These are phyloP conservation scores for Catocala sponsa DNA, from an alignment of 2,888 invertebrate genomes.

Conservation along the genomic window DNA sequence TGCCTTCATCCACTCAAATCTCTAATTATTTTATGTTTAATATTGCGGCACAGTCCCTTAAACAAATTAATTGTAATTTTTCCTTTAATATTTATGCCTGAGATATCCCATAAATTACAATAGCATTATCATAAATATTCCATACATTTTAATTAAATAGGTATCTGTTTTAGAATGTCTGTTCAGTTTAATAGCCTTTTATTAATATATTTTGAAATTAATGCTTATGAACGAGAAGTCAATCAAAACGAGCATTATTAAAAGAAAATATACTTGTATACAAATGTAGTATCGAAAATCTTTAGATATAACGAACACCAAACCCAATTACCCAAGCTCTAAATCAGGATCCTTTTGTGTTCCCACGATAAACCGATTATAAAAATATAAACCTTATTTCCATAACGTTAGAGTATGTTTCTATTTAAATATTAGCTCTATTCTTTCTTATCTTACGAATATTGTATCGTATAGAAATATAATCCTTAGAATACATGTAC, in stretches of 20 bases:
- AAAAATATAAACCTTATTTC: conserved; percentile 31
- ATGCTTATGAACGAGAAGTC: not conserved
- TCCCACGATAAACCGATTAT: conserved; percentile 28
- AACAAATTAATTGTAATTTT: not conserved
- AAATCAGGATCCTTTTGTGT: conserved; percentile 41
- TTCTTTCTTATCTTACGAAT: conserved; percentile 41
- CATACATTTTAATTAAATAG: conserved; percentile 15
- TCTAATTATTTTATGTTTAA: too few relatives aligned
- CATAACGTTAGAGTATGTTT: conserved; percentile 26
- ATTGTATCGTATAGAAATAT: conserved; percentile 43
- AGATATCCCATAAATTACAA: conserved; percentile 6
- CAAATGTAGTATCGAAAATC: conserved; percentile 24
- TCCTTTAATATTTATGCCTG: conserved; percentile 6
- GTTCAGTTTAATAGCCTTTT: not conserved
- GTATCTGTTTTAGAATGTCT: conserved; percentile 1
- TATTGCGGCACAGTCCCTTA: too few relatives aligned
- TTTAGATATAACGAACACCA: conserved; percentile 36
- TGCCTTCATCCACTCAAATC: too few relatives aligned
- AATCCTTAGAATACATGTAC: conserved; percentile 37
- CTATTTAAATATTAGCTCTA: conserved; percentile 16
- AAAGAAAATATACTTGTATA: conserved; percentile 10
- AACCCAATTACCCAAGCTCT: conserved; percentile 27
- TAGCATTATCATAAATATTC: conserved; percentile 13
- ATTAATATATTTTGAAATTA: not conserved
- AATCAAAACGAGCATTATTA: not conserved